These are phyloP conservation scores for Drosophila mimica DNA, from an alignment of 2,888 invertebrate genomes.

Conservation along the genomic window DNA sequence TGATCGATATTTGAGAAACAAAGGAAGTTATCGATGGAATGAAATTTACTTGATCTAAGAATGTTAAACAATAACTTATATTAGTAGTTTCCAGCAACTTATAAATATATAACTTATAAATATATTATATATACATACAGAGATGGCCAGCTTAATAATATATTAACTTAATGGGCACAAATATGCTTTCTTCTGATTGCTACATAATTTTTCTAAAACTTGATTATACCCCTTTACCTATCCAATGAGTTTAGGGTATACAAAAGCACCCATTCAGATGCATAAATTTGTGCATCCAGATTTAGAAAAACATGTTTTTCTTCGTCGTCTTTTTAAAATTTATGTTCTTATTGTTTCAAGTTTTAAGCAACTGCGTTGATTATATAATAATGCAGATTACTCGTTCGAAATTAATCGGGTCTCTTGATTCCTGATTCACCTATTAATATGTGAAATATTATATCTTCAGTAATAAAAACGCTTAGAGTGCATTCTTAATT, in stretches of 20 bases:
- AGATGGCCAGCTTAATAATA: not conserved
- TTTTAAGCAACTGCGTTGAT: not conserved
- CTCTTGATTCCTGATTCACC: no score
- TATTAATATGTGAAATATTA: no score
- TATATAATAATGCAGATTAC: not conserved
- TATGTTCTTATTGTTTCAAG: not conserved
- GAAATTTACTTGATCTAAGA: not conserved
- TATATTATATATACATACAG: no score
- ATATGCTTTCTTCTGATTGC: not conserved
- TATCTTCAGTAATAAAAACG: no score
- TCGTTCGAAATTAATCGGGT: no score
- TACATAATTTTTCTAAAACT: not conserved
- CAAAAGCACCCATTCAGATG: not conserved
- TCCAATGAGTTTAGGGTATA: not conserved
- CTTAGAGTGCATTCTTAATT: no score
- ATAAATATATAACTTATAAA: no score
- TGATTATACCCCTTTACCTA: not conserved
- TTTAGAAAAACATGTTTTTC: not conserved
- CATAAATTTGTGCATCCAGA: not conserved
- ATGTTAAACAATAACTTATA: not conserved
- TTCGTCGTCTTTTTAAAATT: not conserved
- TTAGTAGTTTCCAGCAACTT: not conserved
- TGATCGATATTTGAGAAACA: not conserved
- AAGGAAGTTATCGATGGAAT: not conserved
- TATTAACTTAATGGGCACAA: not conserved